phyloP scores from a whole-genome alignment of 1,140 invertebrate species.

The Listronotus bonariensis region DNA sequence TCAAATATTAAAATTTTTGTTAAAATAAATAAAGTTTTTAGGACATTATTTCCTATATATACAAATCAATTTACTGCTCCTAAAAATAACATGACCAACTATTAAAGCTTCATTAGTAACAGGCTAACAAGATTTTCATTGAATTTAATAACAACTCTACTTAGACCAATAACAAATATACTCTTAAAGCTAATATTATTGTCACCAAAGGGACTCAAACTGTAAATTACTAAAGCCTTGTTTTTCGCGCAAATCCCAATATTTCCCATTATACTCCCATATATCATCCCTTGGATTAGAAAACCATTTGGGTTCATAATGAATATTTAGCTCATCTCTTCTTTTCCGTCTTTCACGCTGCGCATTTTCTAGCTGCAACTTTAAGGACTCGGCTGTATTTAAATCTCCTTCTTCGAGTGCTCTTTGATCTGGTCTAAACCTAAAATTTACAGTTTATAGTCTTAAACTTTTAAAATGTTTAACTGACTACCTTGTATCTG shows the following conservation, averaged over 20 bases:
- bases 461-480: too few species aligned
- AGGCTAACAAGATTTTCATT: constrained; percentile 4
- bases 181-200: constrained; percentile 9
- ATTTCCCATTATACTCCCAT: constrained; percentile 68
- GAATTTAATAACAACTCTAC: constrained; percentile 17
- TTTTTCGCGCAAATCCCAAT: constrained; percentile 62
- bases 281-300: constrained; percentile 59
- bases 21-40: too few species aligned
- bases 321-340: constrained; percentile 61
- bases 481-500: constrained; percentile 66
- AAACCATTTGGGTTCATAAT: constrained; percentile 68
- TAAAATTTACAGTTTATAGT: neutral
- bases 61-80: neutral
- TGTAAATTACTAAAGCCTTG: constrained; percentile 64
- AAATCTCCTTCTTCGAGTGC: constrained; percentile 79
- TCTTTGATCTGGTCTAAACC: constrained; percentile 61
- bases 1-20: too few species aligned
- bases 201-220: constrained; percentile 62
- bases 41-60: neutral
- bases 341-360: constrained; percentile 71
- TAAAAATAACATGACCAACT: constrained; percentile 13
- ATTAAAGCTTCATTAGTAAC: constrained; percentile 26
- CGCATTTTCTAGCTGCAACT: constrained; percentile 68
- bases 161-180: constrained; percentile 10
- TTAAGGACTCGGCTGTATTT: constrained; percentile 70